Evolutionary conservation across 35 echinoderm and acorn worm genomes (phyloP), one percentile per base, ranked within the genome.

Genomic region (Apostichopus parvimensis): DNA sequence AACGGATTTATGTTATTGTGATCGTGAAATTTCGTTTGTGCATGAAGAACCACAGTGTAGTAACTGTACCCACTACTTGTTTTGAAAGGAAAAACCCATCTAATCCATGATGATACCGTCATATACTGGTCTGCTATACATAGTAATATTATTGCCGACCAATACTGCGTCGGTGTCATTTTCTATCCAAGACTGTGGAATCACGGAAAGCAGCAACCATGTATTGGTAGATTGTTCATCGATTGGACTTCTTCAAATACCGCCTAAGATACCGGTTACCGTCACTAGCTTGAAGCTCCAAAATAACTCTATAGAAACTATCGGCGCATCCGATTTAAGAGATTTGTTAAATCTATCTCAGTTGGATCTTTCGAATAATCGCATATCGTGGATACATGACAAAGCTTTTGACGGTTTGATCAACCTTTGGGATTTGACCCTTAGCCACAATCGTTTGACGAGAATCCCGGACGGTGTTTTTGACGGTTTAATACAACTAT

Each of bases 361-460:
- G 13, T 26, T 88, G 9, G 86, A 88, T 54, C 68, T 88, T 17
- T 88, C 86, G 12, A 8, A 34, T 12, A 88, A 88, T 34, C 57
- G n/a, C 14, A 88, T 88, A 34, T 72, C 61, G 4, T 18, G 22
- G 24, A 88, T 88, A 88, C 57, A 88, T 9, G 57, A 23, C 6
- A 57, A 72, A 0, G 86, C 86, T 62, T 88, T 88, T 54, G 10
- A 12, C 5, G 86, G 86, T 34, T 21, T 88, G 18, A 0, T 18
- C 64, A 88, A 88, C 45, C 23, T 88, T 10, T 88, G 86, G 86
- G 86, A 88, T 14, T 72, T 88, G 6, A 54, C 71, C 52, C 45
- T 88, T 13, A 88, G 86, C 13, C 23, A 72, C n/a, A 88, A 88
- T 54, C 21, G 15, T 4, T 57, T 88, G 8, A 66, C 15, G 14